phyloP scores from a whole-genome alignment of 2,797 vertebrate genomes.

The Spheniscus humboldti region DNA sequence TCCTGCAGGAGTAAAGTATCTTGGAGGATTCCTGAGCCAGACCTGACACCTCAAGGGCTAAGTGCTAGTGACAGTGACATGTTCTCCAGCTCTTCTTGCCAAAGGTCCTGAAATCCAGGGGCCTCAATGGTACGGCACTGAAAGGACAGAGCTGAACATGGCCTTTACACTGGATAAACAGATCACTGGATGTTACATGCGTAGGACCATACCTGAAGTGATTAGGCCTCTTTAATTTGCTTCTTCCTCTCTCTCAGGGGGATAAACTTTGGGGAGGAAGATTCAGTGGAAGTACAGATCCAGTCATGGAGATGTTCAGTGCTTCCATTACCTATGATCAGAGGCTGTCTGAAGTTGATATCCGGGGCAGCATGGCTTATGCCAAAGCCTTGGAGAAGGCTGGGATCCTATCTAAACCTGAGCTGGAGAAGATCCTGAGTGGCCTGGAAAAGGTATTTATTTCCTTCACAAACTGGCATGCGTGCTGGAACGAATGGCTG shows the following conservation, averaged over 20 bases:
- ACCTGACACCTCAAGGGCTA: too few species aligned
- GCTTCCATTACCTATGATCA: slow-evolving; percentile 86
- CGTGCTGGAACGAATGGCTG: background rate
- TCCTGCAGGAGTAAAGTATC: too few species aligned
- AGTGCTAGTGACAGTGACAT: too few species aligned
- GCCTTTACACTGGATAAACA: background rate
- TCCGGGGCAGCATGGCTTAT: slow-evolving; percentile 89
- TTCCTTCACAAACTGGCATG: background rate
- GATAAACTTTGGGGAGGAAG: slow-evolving; percentile 89
- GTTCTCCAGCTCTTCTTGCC: too few species aligned
- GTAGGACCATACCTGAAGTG: background rate
- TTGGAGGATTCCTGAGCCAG: too few species aligned
- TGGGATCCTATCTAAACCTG: slow-evolving; percentile 78
- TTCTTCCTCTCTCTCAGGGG: slow-evolving; percentile 31
- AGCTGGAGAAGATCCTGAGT: slow-evolving; percentile 79
- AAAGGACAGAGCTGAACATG: background rate
- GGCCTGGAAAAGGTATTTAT: slow-evolving; percentile 87
- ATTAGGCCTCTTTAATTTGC: background rate
- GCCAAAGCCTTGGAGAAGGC: slow-evolving; percentile 87
- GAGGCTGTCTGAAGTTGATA: slow-evolving; percentile 87
- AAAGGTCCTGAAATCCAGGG: background rate
- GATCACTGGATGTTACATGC: background rate
- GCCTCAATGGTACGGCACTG: background rate
- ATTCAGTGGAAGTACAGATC: slow-evolving; percentile 79
- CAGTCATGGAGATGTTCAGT: slow-evolving; percentile 93